Base-by-base conservation (phyloP, 2,888 invertebrate genomes). In the Chaetogeoica ovagalla region DNA sequence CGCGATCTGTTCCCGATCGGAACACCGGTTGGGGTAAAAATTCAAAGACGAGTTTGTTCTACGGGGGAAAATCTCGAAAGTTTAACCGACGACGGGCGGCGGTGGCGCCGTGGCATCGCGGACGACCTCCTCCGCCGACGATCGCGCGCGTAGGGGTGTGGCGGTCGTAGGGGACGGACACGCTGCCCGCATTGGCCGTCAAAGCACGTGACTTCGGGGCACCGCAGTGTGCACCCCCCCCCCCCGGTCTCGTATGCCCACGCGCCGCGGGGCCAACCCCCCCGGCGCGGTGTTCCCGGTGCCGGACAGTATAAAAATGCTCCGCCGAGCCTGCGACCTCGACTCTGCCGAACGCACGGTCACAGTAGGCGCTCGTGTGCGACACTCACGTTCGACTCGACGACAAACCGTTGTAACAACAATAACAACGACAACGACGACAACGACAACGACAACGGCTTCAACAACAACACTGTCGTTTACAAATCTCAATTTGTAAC, bases 201-300 rank as follows among this genome's bases (percentile, higher is more conserved):
- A 39, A 39, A 65, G 43, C 79, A 79, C 79, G 79, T 71, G 71
- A 79, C 70, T 37, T 37, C 79, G 15, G 39, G 37, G 62, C 70
- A 48, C 55, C 19, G 70, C 48, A 30, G 48, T 30, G 30, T 4
- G 60, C n/a, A n/a, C n/a, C n/a, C n/a, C n/a, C n/a, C n/a, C n/a
- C n/a, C 70, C 66, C 68, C 30, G 30, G 30, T n/a, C n/a, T 11
- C 59, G 70, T 39, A 68, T 60, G 69, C 77, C 77, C 79, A 71
- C 79, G 71, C 79, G 70, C 71, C n/a, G n/a, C n/a, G n/a, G n/a
- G n/a, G n/a, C n/a, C n/a, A n/a, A 37, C 79, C 79, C 48, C 70
- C 62, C 39, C 62, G 21, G 37, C 23, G 79, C n/a, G n/a, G n/a
- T n/a, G n/a, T n/a, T 23, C 48, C 1, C 79, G 63, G 37, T 37